phyloP scores from a whole-genome alignment of 2,888 invertebrate species.

The Chesias legatella region DNA sequence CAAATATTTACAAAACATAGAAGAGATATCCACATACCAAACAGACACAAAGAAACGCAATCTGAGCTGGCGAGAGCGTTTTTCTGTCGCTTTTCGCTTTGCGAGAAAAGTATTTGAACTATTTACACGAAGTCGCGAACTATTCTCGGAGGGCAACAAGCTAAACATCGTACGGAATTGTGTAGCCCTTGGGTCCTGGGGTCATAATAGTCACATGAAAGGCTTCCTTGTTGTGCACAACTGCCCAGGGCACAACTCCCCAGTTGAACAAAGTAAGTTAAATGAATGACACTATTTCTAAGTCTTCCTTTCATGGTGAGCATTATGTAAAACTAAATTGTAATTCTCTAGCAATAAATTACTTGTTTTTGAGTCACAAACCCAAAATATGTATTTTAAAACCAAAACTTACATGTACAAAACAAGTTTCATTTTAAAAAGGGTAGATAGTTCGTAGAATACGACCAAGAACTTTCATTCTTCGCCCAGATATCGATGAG shows the following conservation, averaged over 20 bases:
- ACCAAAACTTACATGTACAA: too few species aligned
- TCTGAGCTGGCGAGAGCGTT: conserved; percentile 14
- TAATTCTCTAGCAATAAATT: too few species aligned
- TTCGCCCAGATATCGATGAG: conserved; percentile 21
- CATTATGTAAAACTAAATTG: too few species aligned
- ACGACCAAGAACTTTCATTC: neutral
- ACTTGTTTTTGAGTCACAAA: too few species aligned
- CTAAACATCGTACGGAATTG: conserved; percentile 29
- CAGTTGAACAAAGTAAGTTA: conserved; percentile 33
- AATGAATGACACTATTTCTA: conserved; percentile 29
- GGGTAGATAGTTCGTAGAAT: too few species aligned
- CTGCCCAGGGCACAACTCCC: conserved; percentile 32
- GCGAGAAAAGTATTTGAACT: conserved; percentile 21
- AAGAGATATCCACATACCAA: conserved; percentile 17
- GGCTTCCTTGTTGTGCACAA: conserved; percentile 30
- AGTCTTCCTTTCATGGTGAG: neutral
- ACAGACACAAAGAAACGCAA: conserved; percentile 27
- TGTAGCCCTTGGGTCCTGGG: conserved; percentile 25
- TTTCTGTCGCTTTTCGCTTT: conserved; percentile 12
- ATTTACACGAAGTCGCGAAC: conserved; percentile 21
- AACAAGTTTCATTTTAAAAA: too few species aligned
- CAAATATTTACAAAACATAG: conserved; percentile 18
- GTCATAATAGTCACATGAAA: conserved; percentile 37
- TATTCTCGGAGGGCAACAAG: conserved; percentile 26
- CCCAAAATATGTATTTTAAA: too few species aligned